Conservation (phyloP, 2,113 vertebrate genomes). For the Melozone crissalis region DNA sequence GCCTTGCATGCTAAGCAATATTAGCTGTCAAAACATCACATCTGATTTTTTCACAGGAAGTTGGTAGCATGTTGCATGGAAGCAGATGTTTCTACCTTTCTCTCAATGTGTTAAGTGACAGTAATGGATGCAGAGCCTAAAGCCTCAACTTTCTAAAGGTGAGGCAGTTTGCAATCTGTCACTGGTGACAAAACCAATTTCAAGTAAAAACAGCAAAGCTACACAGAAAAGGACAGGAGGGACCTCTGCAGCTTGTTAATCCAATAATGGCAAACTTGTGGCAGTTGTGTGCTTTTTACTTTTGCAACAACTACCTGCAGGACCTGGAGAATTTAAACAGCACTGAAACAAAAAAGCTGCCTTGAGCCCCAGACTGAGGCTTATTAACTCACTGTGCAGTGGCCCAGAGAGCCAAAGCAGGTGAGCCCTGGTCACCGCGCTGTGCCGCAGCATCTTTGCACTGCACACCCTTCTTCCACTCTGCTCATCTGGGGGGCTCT, state of each 20-base stretch:
- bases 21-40: not conserved
- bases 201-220: not conserved
- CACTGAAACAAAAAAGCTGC: not conserved
- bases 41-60: not conserved
- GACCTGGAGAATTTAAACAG: not conserved
- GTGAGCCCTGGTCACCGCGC: not conserved
- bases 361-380: fast-evolving
- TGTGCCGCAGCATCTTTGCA: fast-evolving
- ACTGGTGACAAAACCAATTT: conserved; percentile 24
- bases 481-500: fast-evolving
- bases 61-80: not conserved
- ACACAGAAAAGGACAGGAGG: conserved; percentile 12
- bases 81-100: not conserved
- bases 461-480: fast-evolving
- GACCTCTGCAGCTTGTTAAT: conserved; percentile 22
- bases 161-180: not conserved
- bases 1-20: not conserved
- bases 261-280: conserved; percentile 33
- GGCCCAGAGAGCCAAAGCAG: not conserved
- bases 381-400: fast-evolving
- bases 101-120: not conserved
- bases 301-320: conserved; percentile 33
- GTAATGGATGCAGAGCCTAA: conserved; percentile 1
- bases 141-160: conserved; percentile 8
- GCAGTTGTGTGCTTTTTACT: not conserved